phyloP scores from a whole-genome alignment of 2,113 vertebrate genomes.

The Lophotis ruficrista region DNA sequence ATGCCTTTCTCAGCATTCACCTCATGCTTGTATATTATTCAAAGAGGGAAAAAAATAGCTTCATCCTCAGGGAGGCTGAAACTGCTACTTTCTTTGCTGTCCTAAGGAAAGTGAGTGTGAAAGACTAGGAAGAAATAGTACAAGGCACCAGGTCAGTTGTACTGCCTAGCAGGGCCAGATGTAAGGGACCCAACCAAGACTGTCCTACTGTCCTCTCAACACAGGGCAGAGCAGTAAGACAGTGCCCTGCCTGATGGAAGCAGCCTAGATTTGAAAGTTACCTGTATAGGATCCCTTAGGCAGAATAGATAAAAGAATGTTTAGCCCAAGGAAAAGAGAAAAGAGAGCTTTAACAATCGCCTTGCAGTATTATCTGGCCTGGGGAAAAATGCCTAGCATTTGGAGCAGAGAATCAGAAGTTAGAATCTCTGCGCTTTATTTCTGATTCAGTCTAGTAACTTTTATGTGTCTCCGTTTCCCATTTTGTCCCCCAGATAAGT shows the following conservation, averaged over 20 bases:
- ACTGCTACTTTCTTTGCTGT: constrained; percentile 4
- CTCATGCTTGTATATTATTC: constrained; percentile 64
- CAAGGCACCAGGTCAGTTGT: background rate
- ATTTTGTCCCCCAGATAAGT: background rate
- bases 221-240: background rate
- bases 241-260: background rate
- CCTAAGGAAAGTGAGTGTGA: background rate
- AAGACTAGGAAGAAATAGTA: background rate
- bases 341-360: background rate
- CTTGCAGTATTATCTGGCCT: background rate
- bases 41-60: constrained; percentile 59
- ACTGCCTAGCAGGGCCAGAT: background rate
- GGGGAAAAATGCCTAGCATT: background rate
- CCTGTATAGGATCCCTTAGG: background rate
- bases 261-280: background rate
- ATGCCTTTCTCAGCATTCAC: constrained; percentile 74
- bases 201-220: background rate
- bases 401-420: background rate
- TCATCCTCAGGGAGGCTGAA: background rate
- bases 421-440: background rate
- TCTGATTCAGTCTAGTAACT: background rate
- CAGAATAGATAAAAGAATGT: background rate
- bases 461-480: background rate
- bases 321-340: background rate
- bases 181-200: background rate